Conservation (phyloP, 2,113 vertebrate species). For the Lichenostomus cassidix region DNA sequence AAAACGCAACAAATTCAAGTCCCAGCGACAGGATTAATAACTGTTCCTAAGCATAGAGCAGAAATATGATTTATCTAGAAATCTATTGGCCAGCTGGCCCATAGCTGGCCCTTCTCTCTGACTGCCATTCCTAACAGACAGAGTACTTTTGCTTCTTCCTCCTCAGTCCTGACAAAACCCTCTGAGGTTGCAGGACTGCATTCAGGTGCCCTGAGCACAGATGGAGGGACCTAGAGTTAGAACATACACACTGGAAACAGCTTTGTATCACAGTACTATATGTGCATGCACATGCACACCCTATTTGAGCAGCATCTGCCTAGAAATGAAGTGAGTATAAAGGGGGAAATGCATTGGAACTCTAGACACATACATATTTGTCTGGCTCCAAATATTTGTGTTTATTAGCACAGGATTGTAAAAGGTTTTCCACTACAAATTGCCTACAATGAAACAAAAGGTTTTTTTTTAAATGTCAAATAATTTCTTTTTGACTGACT, state of each 20-base stretch:
- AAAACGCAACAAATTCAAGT: neutral
- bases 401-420: neutral
- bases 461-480: neutral
- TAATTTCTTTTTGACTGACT: neutral
- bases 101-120: neutral
- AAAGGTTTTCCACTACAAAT: neutral
- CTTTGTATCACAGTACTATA: neutral
- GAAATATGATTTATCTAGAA: neutral
- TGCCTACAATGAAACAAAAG: neutral
- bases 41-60: neutral
- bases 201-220: rapidly evolving
- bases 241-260: neutral
- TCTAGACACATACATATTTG: rapidly evolving
- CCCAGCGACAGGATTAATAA: neutral
- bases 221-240: neutral
- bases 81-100: neutral
- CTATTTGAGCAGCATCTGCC: neutral
- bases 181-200: neutral
- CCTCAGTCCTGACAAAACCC: neutral
- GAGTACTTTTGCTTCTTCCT: neutral
- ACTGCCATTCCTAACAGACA: neutral
- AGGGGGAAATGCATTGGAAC: neutral
- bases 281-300: neutral
- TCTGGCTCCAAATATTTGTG: neutral
- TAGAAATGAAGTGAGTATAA: neutral